Evolutionary conservation across 1,140 invertebrate species (phyloP).

Genomic region (Carposina sasakii): DNA sequence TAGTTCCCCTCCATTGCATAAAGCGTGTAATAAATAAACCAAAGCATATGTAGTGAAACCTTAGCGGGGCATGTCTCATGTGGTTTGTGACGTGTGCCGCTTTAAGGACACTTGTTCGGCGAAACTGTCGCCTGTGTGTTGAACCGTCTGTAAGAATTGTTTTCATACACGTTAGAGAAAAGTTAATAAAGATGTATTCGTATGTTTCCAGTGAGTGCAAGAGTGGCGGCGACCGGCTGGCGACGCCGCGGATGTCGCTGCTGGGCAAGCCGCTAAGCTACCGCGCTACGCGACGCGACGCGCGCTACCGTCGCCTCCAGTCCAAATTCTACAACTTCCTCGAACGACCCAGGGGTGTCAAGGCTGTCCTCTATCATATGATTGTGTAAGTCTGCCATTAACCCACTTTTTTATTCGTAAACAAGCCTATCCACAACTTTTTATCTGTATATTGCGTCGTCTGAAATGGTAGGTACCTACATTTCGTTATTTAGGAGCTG

Average conservation of each 20-base stretch:
- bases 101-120: too few relatives aligned
- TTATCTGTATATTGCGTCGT: not conserved
- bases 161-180: too few relatives aligned
- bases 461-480: too few relatives aligned
- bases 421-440: constrained; percentile 7
- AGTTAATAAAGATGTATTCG: too few relatives aligned
- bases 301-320: constrained; percentile 90
- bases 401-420: constrained; percentile 14
- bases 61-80: too few relatives aligned
- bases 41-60: too few relatives aligned
- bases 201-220: constrained; percentile 66
- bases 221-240: constrained; percentile 76
- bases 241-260: constrained; percentile 89
- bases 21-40: too few relatives aligned
- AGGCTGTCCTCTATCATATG: constrained; percentile 91
- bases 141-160: too few relatives aligned
- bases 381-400: constrained; percentile 85
- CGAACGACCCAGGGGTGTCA: constrained; percentile 89
- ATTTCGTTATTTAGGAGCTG: too few relatives aligned
- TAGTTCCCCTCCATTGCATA: too few relatives aligned
- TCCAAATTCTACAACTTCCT: constrained; percentile 95
- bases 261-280: constrained; percentile 92
- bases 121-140: too few relatives aligned
- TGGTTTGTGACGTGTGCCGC: too few relatives aligned
- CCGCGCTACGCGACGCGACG: constrained; percentile 88